A percentile compares a stretch with the other conserved stretches of the same genome.
These are phyloP conservation scores for cat (Felis catus) DNA, from an alignment of 2,113 vertebrate species.

Conservation along the genomic window F.catus_Fca126_mat1.0 CM031417.1:62770501-62771000, in stretches of 20 bases:
- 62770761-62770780: neutral
- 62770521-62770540: conserved; percentile 23
- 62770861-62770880: neutral
- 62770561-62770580: no score
- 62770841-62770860: neutral
- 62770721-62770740: neutral
- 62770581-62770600: neutral
- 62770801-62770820: neutral
- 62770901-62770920: conserved; percentile 33
- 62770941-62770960: neutral
- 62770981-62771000: no score
- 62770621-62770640: neutral
- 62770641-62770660: conserved; percentile 26
- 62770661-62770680: neutral
- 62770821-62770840: conserved; percentile 1
- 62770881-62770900: neutral
- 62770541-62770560: neutral
- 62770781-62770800: neutral
- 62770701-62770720: neutral
- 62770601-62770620: conserved; percentile 21
- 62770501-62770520: neutral
- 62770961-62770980: neutral
- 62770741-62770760: conserved; percentile 29
- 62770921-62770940: neutral
- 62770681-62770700: neutral